These are phyloP conservation scores for Pelosia muscerda DNA, from an alignment of 2,888 invertebrate species.

Conservation along the genomic window DNA sequence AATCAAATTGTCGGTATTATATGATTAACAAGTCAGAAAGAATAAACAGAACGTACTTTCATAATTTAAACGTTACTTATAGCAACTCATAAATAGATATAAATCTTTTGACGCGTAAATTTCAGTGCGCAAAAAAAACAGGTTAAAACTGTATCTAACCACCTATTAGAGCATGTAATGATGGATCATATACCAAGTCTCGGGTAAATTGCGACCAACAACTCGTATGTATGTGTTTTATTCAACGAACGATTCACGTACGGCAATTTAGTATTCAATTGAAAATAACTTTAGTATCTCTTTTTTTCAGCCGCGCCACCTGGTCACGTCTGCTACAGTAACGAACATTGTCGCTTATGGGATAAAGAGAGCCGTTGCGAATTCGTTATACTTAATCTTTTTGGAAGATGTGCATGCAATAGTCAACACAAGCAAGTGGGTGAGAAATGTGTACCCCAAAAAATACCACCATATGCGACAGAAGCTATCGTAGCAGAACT, in stretches of 20 bases:
- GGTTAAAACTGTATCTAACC: conserved; percentile 62
- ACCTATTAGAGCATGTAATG: conserved; percentile 73
- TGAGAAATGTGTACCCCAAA: conserved; percentile 87
- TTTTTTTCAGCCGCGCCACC: conserved; percentile 91
- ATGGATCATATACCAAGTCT: conserved; percentile 62
- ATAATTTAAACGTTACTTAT: conserved; percentile 35
- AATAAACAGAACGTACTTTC: conserved; percentile 49
- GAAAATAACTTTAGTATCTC: conserved; percentile 36
- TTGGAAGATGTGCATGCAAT: conserved; percentile 95
- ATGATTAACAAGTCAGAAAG: conserved; percentile 55
- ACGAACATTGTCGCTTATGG: conserved; percentile 95
- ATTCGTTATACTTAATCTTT: conserved; percentile 95
- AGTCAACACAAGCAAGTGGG: conserved; percentile 88
- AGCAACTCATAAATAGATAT: conserved; percentile 17
- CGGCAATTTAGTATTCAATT: conserved; percentile 38
- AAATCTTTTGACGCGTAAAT: conserved; percentile 22
- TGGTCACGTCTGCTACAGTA: conserved; percentile 95
- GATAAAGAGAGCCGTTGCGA: conserved; percentile 95
- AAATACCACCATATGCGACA: conserved; percentile 66
- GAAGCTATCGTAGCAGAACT: conserved; percentile 79
- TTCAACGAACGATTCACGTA: conserved; percentile 54
- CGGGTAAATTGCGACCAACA: conserved; percentile 66
- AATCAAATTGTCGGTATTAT: conserved; percentile 62
- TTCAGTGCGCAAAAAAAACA: conserved; percentile 51
- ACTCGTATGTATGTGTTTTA: conserved; percentile 46